Conservation (phyloP, 2,797 vertebrate genomes). For the Geotria australis region DNA sequence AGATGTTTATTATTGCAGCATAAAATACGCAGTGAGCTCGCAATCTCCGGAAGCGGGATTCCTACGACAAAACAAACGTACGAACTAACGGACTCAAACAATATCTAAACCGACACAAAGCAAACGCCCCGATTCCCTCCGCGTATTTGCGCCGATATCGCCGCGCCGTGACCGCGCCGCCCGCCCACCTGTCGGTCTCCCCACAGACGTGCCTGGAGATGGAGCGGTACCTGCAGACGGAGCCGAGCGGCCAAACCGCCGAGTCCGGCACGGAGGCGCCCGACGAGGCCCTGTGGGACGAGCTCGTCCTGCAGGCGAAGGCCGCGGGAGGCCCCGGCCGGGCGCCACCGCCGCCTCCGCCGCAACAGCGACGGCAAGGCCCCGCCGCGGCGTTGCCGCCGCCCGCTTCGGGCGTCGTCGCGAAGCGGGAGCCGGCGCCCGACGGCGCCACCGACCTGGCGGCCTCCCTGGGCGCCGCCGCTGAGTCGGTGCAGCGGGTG, state of each 20-base stretch:
- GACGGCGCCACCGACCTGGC: conserved; percentile 20
- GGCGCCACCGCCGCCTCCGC: too few species aligned
- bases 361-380: too few species aligned
- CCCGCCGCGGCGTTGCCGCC: too few species aligned
- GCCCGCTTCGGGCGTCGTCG: conserved; percentile 1
- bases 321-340: conserved; percentile 17
- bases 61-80: too few species aligned
- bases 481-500: conserved; percentile 26
- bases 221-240: conserved; percentile 91
- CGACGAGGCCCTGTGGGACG: conserved; percentile 51
- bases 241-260: conserved; percentile 13
- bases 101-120: too few species aligned
- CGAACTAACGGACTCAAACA: too few species aligned
- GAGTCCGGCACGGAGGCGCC: conserved; percentile 65
- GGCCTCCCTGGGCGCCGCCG: conserved; percentile 6
- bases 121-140: too few species aligned
- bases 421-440: conserved; percentile 37
- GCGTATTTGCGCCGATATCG: too few species aligned
- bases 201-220: conserved; percentile 71
- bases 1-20: too few species aligned
- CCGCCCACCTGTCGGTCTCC: neutral
- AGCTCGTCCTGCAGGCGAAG: conserved; percentile 34
- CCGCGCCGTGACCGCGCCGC: neutral
- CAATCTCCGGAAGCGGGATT: too few species aligned
- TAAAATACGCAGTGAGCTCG: too few species aligned